Base-by-base conservation (phyloP, 2,113 vertebrate genomes). In the Neogobius melanostomus region DNA sequence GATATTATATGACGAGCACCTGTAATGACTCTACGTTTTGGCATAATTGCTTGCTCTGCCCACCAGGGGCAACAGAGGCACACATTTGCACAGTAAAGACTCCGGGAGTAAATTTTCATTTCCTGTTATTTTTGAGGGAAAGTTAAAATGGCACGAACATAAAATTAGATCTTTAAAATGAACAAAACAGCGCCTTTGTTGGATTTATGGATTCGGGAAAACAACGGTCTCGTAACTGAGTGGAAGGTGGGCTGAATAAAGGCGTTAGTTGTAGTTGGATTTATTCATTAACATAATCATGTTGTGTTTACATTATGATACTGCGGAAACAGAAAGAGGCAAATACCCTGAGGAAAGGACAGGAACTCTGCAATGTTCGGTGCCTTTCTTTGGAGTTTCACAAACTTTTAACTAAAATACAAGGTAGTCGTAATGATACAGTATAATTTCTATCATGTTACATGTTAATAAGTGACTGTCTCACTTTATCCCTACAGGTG, bases 361-460 rank as follows among this genome's bases (percentile, higher is more conserved):
- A 68, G 56, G 68, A 47, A 44, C 82, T 82, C n/a, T 68, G 78
- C 48, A 47, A 16, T 47, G 46, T 82, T 46, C 85, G 66, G 60
- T 62, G 48, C 8, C 89, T 81, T 66, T 87, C 80, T 14, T 77
- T 70, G 28, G 88, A 92, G 62, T 88, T 89, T 72, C 66, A 85
- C 51, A 93, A 88, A 76, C 90, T 94, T n/a, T 80, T 91, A 48
- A 84, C 44, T 21, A 91, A 88, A 87, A 87, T 92, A 6, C 88
- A 92, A 92, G 93, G 93, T 93, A 16, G 15, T 62, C 0, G 48
- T 21, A 11, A 14, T 62, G 4, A 60, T 48, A 11, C 28, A 36
- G 4, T 36, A 36, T 36, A 28, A 56, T 11, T 43, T 7, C 3
- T 61, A 6, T 10, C n/a, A 8, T 45, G 15, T 15, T 45, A 44